Evolutionary conservation across 2,797 vertebrate species (phyloP).

Genomic region (Thunnus albacares): DNA sequence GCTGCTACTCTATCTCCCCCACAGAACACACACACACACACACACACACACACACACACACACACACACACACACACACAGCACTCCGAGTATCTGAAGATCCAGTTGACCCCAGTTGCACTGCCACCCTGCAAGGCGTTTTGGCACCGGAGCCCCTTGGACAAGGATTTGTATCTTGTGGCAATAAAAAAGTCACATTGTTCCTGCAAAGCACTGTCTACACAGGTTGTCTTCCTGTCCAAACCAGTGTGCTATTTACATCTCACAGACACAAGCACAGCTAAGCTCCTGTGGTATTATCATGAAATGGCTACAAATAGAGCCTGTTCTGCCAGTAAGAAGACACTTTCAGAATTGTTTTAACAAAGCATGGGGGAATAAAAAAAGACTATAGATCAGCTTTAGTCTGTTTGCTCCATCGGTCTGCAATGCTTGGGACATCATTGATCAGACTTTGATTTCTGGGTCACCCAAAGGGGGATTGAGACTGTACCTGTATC

Average conservation of each 20-base stretch:
- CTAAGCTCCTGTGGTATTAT: conserved; percentile 37
- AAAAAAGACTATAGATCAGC: background rate
- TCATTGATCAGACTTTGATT: background rate
- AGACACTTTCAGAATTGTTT: background rate
- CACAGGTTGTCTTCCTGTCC: conserved; percentile 19
- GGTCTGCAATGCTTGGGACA: background rate
- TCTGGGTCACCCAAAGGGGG: no score
- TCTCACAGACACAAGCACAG: conserved; percentile 34
- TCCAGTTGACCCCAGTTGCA: conserved; percentile 59
- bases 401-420: background rate
- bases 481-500: background rate
- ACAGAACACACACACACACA: background rate
- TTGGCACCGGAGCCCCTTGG: conserved; percentile 44
- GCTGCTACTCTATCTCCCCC: background rate
- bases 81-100: conserved; percentile 55
- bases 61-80: no score
- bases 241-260: conserved; percentile 42
- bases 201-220: conserved; percentile 42
- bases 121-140: conserved; percentile 38
- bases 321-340: background rate
- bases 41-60: background rate
- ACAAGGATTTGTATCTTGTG: conserved; percentile 44
- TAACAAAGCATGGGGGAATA: background rate
- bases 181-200: conserved; percentile 60
- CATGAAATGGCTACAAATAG: background rate